Conservation (phyloP, 2,113 vertebrate species). For the Piprites chloris region DNA sequence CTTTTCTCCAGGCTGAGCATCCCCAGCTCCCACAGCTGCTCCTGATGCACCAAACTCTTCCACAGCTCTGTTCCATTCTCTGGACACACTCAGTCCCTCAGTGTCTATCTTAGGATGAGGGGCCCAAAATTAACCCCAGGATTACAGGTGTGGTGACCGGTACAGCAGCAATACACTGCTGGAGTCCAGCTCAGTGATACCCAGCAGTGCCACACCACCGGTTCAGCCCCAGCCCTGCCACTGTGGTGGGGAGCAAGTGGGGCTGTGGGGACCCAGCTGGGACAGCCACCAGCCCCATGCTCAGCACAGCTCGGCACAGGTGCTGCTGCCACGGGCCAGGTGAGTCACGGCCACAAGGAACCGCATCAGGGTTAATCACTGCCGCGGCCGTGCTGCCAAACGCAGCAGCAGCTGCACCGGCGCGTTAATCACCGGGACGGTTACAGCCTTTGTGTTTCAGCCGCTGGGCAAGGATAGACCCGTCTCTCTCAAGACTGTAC, state of each 20-base stretch:
- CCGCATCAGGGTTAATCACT: slow-evolving; percentile 56
- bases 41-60: not conserved
- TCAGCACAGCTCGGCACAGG: not conserved
- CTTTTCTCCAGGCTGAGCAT: not conserved
- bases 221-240: not conserved
- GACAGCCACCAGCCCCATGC: rapidly evolving
- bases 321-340: not conserved
- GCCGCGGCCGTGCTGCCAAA: not conserved
- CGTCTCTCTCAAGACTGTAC: slow-evolving; percentile 35
- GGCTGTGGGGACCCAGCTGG: not conserved
- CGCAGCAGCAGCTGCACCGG: slow-evolving; percentile 24
- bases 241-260: not conserved
- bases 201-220: rapidly evolving
- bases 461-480: not conserved
- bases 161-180: not conserved
- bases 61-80: not conserved
- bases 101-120: not conserved
- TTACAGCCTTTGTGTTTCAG: slow-evolving; percentile 15
- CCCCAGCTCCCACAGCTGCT: not conserved
- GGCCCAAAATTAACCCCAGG: not conserved
- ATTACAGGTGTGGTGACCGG: not conserved
- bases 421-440: slow-evolving; percentile 34
- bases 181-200: rapidly evolving
- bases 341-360: slow-evolving; percentile 49
- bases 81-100: not conserved